These are phyloP conservation scores for Epicampocera succincta DNA, from an alignment of 2,888 invertebrate genomes.

Conservation along the genomic window DNA sequence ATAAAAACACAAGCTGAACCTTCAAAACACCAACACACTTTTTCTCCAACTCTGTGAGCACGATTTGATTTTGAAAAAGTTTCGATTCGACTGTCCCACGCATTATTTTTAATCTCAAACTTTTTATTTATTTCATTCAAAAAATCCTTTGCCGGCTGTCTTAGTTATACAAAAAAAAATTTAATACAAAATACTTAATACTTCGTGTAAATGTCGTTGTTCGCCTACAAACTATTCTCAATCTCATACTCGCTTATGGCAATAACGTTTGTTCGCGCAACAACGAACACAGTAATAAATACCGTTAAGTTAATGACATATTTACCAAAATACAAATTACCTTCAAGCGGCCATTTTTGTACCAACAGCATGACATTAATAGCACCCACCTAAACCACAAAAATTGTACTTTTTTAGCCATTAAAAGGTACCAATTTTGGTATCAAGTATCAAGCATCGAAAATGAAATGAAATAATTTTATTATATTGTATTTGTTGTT, in stretches of 20 bases:
- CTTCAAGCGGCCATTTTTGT: neutral
- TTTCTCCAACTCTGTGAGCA: too few relatives aligned
- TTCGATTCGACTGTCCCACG: too few relatives aligned
- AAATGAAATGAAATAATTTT: too few relatives aligned
- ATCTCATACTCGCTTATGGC: slow-evolving; percentile 33
- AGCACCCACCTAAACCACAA: neutral
- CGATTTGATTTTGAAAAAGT: too few relatives aligned
- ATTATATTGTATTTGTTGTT: too few relatives aligned
- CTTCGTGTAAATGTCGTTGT: slow-evolving; percentile 15
- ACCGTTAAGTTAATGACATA: slow-evolving; percentile 48
- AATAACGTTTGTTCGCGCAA: slow-evolving; percentile 53
- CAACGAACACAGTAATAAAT: slow-evolving; percentile 25
- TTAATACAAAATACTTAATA: slow-evolving; percentile 8
- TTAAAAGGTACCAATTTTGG: too few relatives aligned
- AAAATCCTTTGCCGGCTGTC: neutral
- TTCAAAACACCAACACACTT: too few relatives aligned
- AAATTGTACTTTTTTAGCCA: neutral
- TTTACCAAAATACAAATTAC: slow-evolving; percentile 25
- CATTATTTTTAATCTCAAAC: too few relatives aligned
- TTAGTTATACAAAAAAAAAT: neutral
- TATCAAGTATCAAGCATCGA: too few relatives aligned
- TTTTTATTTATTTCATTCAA: too few relatives aligned
- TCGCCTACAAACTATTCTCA: slow-evolving; percentile 16
- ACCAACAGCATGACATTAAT: neutral
- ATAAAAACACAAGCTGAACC: too few relatives aligned